Evolutionary conservation across 2,113 vertebrate species (phyloP), one percentile per base, ranked within the genome.

Genomic region (Thryonomys swinderianus): DNA sequence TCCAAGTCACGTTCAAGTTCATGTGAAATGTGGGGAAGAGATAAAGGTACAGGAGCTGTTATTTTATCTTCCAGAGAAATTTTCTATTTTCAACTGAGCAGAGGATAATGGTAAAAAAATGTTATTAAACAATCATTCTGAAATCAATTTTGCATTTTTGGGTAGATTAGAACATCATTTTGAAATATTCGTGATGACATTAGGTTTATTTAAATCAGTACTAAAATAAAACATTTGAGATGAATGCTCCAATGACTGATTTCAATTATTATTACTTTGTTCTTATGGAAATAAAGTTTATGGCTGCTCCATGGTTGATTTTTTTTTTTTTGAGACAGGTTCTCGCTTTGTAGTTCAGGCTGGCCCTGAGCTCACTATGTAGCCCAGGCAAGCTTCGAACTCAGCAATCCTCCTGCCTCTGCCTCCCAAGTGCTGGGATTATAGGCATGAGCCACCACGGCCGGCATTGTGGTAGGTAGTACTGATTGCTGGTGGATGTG

Each of bases 1-100:
- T 85, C 82, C 74, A 89, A 78, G 67, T 53, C 66, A 20, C 5
- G 2, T 64, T 93, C 83, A 93, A 84, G 71, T 87, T 88, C 87
- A 53, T 74, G 59, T 85, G 96, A 95, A 94, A 95, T 92, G 45
- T 80, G 69, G 62, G 37, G 45, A 57, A 62, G 27, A 88, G 76
- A 90, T 8, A 95, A 94, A 97, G 30, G 32, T 20, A 87, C 2
- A n/a, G 3, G 55, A 89, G 18, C 71, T 40, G 23, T 32, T 76
- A 79, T 74, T 93, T 81, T 81, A 59, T 95, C 85, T 94, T 85
- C 23, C n/a, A 51, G 30, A 93, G 20, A 12, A 34, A n/a, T 96
- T 91, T 93, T 57, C 25, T 73, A 14, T 7, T 6, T 89, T 32
- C 73, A 64, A 45, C 20, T 20, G 78, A 88, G 14, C 6, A 92